phyloP scores from a whole-genome alignment of 2,113 vertebrate species.

The Taurulus bubalis region DNA sequence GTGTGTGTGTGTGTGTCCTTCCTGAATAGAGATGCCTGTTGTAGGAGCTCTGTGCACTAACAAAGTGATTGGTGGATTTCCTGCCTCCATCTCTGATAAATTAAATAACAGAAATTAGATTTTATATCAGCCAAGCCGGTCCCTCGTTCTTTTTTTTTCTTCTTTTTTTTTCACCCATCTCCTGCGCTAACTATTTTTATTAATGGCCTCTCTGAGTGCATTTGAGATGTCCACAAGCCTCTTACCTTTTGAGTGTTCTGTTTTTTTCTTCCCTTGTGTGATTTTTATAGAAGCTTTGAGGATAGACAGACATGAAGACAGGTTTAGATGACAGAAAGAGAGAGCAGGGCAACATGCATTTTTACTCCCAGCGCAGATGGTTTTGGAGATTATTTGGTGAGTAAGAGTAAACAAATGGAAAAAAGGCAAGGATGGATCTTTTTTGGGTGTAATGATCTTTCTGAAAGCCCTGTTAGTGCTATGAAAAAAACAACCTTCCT shows the following conservation, averaged over 20 bases:
- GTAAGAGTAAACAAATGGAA: constrained; percentile 58
- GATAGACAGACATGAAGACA: constrained; percentile 55
- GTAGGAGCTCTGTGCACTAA: constrained; percentile 60
- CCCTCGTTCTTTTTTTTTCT: constrained; percentile 5
- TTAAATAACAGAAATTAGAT: constrained; percentile 82
- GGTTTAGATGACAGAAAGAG: constrained; percentile 61
- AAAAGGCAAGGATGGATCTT: constrained; percentile 49
- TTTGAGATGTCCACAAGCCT: constrained; percentile 79
- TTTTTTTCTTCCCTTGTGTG: constrained; percentile 61
- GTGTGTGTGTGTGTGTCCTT: constrained; percentile 38
- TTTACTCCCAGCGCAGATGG: constrained; percentile 63
- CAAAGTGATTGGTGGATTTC: constrained; percentile 78
- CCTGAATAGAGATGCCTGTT: constrained; percentile 63
- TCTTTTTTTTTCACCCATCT: constrained; percentile 66
- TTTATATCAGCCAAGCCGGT: constrained; percentile 76
- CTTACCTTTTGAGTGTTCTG: constrained; percentile 70
- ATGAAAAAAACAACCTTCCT: constrained; percentile 25
- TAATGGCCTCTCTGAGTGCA: constrained; percentile 80
- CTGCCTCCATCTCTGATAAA: constrained; percentile 75
- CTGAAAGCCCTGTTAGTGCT: constrained; percentile 69
- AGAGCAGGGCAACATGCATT: constrained; percentile 60
- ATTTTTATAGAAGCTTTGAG: constrained; percentile 60
- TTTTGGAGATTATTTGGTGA: constrained; percentile 64
- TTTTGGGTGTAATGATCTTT: constrained; percentile 61
- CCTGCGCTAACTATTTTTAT: constrained; percentile 81